phyloP scores from a whole-genome alignment of 1,140 invertebrate genomes.

The Drosophila ficusphila region DNA sequence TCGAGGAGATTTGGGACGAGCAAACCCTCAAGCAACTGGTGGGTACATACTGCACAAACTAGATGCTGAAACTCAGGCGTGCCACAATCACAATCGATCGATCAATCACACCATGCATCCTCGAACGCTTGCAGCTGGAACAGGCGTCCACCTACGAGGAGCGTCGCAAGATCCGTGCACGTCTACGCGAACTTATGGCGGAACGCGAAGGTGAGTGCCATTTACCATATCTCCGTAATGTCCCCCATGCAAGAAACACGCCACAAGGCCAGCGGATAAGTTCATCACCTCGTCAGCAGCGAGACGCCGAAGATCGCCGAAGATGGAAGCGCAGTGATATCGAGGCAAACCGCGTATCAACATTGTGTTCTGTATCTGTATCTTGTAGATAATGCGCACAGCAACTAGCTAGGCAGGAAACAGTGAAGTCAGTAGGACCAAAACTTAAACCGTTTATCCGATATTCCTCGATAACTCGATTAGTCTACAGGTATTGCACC shows the following conservation, averaged over 20 bases:
- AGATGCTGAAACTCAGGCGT: constrained; percentile 37
- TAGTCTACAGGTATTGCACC: constrained; percentile 24
- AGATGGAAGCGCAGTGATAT: constrained; percentile 12
- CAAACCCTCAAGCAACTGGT: constrained; percentile 89
- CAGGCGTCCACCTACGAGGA: constrained; percentile 94
- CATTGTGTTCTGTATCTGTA: constrained; percentile 55
- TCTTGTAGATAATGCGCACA: constrained; percentile 52
- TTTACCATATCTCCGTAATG: neutral
- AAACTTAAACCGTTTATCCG: constrained; percentile 10
- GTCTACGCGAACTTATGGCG: constrained; percentile 91
- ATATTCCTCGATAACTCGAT: neutral
- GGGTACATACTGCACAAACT: constrained; percentile 75
- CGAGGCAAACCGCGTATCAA: constrained; percentile 6
- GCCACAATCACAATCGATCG: neutral
- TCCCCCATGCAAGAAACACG: neutral
- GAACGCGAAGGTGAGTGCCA: constrained; percentile 89
- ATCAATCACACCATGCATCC: neutral
- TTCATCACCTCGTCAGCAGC: neutral
- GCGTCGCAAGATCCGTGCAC: constrained; percentile 90
- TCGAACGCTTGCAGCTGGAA: constrained; percentile 89
- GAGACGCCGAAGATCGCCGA: neutral
- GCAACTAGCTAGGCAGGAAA: constrained; percentile 33
- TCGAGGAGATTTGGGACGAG: constrained; percentile 91
- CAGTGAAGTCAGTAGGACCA: constrained; percentile 10
- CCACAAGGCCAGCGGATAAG: constrained; percentile 6